Base-by-base conservation (phyloP, 2,888 invertebrate species). In the Hemaris fuciformis region DNA sequence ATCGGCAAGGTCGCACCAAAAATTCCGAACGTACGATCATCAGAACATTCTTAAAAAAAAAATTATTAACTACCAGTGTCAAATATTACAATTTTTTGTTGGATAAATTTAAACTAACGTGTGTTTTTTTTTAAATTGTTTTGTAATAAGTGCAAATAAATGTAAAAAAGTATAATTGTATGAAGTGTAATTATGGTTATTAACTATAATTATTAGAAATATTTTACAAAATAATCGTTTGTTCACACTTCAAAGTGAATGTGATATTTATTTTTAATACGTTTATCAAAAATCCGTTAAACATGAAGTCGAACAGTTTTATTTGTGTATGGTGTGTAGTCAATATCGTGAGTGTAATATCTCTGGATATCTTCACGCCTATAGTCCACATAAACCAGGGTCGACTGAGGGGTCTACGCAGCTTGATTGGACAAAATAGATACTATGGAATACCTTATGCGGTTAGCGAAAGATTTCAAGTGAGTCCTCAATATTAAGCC, bases 381-480 rank as follows among this genome's bases (percentile, higher is more conserved):
- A 66, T 80, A 8, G 68, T 91, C 43, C 67, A 77, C 64, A 71
- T 84, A 2, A 72, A 68, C n/a, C 84, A 89, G 65, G 91, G 91
- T 27, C 74, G 66, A 58, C 64, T 91, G 65, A 75, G 86, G 20
- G 91, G 91, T 0, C 62, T 86, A 3, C 74, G 84, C 10, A 78
- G 81, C 62, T 62, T 81, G 20, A 80, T 78, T 22, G 87, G 87
- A 0, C 85, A 86, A 68, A 81, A 86, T 71, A 79, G 80, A 61
- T 91, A 84, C 71, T 87, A 85, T 56, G 87, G 90, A n/a, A 87
- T 91, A 72, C 90, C 86, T 3, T 91, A 91, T 59, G 90, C 87
- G 0, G 70, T 72, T 48, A 80, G 84, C 65, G 68, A 79, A 62
- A 82, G 91, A 61, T 91, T 89, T 65, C 83, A 88, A 77, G 91